Evolutionary conservation across 2,888 invertebrate species (phyloP).

Genomic region (Sarcophaga variegata): DNA sequence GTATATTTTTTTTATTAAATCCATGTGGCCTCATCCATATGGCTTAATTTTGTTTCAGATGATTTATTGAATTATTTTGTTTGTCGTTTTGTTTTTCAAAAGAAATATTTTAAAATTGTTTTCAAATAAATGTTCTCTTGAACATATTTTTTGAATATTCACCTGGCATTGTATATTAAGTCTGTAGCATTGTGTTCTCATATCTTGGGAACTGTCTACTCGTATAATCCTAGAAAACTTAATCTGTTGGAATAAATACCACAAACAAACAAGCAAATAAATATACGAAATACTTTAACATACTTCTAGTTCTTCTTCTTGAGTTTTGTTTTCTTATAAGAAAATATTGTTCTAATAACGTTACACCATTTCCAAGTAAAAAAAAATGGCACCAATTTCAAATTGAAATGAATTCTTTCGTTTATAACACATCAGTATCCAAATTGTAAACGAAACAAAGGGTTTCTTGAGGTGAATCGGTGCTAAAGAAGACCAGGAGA

Average conservation of each 20-base stretch:
- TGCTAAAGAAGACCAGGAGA: too few relatives aligned
- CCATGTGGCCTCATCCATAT: too few relatives aligned
- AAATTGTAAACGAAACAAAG: too few relatives aligned
- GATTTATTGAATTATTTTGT: too few relatives aligned
- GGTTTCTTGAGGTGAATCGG: too few relatives aligned
- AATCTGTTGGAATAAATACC: slow-evolving; percentile 33
- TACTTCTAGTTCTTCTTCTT: too few relatives aligned
- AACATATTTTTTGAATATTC: background rate
- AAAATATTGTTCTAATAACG: background rate
- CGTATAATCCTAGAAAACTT: background rate
- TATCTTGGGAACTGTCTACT: background rate
- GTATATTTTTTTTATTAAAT: too few relatives aligned
- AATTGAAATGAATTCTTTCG: too few relatives aligned
- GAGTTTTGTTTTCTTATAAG: background rate
- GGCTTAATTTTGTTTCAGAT: too few relatives aligned
- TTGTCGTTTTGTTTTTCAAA: background rate
- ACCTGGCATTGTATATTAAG: background rate
- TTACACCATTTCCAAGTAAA: background rate
- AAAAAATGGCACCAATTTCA: too few relatives aligned
- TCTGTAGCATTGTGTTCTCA: background rate
- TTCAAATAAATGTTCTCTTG: slow-evolving; percentile 11
- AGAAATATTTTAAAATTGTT: background rate
- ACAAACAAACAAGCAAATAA: background rate
- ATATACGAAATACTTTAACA: background rate
- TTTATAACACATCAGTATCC: too few relatives aligned